phyloP scores from a whole-genome alignment of 2,888 invertebrate species.

The Xylophagus ater region DNA sequence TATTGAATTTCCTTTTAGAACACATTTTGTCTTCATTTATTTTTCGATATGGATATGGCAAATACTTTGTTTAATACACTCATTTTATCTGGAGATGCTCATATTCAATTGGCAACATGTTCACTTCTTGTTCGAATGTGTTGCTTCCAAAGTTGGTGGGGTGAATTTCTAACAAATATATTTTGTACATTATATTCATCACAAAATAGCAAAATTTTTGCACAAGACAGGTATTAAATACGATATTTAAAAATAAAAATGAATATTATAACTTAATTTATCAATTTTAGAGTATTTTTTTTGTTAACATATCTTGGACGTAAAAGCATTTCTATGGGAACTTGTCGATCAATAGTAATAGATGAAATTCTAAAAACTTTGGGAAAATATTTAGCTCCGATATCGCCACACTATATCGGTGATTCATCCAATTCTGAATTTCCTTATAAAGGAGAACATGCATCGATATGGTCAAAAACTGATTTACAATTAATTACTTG shows the following conservation, averaged over 20 bases:
- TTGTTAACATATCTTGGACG: slow-evolving; percentile 78
- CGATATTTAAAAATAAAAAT: background rate
- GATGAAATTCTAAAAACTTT: slow-evolving; percentile 51
- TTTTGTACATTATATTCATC: slow-evolving; percentile 68
- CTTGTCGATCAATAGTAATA: slow-evolving; percentile 49
- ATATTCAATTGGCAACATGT: slow-evolving; percentile 66
- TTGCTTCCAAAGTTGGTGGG: slow-evolving; percentile 77
- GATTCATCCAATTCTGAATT: too few species aligned
- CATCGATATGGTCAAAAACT: slow-evolving; percentile 42
- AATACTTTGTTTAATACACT: slow-evolving; percentile 59
- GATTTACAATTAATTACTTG: slow-evolving; percentile 61
- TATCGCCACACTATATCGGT: slow-evolving; percentile 29
- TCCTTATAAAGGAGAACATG: slow-evolving; percentile 24
- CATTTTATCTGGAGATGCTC: slow-evolving; percentile 66
- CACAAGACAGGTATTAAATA: slow-evolving; percentile 63
- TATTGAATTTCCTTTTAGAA: slow-evolving; percentile 26
- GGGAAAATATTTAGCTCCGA: slow-evolving; percentile 47
- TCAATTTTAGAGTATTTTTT: slow-evolving; percentile 68
- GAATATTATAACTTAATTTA: slow-evolving; percentile 9
- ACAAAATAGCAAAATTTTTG: slow-evolving; percentile 65
- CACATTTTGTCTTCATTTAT: slow-evolving; percentile 33
- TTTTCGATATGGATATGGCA: slow-evolving; percentile 41
- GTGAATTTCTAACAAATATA: slow-evolving; percentile 74
- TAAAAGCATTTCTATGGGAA: slow-evolving; percentile 54
- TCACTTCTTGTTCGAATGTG: slow-evolving; percentile 65